Conservation (phyloP, 2,113 vertebrate genomes). For the Scolopax mira region DNA sequence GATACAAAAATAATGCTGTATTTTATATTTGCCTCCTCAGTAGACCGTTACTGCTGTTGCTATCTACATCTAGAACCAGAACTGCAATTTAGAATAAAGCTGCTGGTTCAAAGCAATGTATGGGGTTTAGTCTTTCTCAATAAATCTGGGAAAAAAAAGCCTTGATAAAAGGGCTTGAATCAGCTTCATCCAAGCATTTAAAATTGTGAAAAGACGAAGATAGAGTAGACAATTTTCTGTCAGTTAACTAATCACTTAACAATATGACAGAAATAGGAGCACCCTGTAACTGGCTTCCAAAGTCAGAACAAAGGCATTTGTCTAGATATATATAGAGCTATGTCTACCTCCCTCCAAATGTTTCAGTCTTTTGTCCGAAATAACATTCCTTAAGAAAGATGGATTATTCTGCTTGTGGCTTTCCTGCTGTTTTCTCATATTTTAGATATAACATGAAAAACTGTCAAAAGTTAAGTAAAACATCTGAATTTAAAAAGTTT, state of each 20-base stretch:
- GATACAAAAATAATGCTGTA: neutral
- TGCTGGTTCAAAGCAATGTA: neutral
- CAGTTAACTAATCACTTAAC: neutral
- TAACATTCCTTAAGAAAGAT: neutral
- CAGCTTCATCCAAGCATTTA: neutral
- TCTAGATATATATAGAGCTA: neutral
- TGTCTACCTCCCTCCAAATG: neutral
- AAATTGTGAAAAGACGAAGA: neutral
- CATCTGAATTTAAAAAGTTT: neutral
- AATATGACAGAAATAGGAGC: conserved; percentile 16
- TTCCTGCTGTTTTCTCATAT: neutral
- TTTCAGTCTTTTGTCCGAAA: neutral
- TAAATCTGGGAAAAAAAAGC: neutral
- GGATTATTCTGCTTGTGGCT: neutral
- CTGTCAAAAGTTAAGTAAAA: neutral
- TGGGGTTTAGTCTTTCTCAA: neutral
- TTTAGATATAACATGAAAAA: neutral
- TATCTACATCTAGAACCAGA: neutral
- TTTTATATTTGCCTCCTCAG: neutral
- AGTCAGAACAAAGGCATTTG: neutral
- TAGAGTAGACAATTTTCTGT: neutral
- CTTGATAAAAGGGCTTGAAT: neutral
- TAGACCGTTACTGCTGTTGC: neutral
- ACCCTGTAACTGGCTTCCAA: neutral
- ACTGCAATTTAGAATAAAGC: neutral